Evolutionary conservation across 1,140 invertebrate genomes (phyloP), one percentile per base, ranked within the genome.

Genomic region (Pogonomyrmex barbatus): DNA sequence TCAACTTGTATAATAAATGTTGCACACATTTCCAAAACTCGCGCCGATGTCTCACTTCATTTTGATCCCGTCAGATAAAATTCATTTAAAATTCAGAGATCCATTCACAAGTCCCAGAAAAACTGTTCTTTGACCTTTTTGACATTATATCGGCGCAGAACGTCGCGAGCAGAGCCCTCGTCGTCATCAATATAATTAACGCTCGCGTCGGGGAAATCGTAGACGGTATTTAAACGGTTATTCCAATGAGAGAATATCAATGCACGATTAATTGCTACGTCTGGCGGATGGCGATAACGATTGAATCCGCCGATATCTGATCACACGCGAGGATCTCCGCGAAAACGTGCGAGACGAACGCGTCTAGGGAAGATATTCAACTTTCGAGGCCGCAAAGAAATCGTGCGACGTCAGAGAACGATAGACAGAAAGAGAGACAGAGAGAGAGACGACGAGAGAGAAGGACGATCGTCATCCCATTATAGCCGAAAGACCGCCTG

Each of bases 401-500:
- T 56, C 36, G 36, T 24, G 24, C 78, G 65, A 70, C 78, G 78
- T 56, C 77, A 68, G n/a, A 68, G 50, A 45, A 36, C 62, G 36
- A 45, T 52, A 67, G 47, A 30, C 17, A 50, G 45, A 79, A 17
- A 67, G n/a, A 58, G 14, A 24, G 42, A 68, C n/a, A 68, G 42
- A 68, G 9, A 47, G 42, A 68, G 45, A 54, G 47, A 56, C n/a
- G n/a, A n/a, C n/a, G 4, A 56, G n/a, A 67, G 24, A 39, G 75
- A 17, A 58, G 63, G 60, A 77, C 33, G 73, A 73, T 85, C 54
- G 83, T 60, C 75, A 67, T 85, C 83, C 71, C 62, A 77, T 85
- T 85, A 77, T 77, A 85, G 36, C 47, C 36, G 39, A 85, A 24
- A 85, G 83, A 85, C 60, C 68, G 81, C 58, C 71, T 77, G 83